Evolutionary conservation across 2,797 vertebrate species (phyloP), one percentile per base, ranked within the genome.

Genomic region (Typhlichthys eigenmanni): DNA sequence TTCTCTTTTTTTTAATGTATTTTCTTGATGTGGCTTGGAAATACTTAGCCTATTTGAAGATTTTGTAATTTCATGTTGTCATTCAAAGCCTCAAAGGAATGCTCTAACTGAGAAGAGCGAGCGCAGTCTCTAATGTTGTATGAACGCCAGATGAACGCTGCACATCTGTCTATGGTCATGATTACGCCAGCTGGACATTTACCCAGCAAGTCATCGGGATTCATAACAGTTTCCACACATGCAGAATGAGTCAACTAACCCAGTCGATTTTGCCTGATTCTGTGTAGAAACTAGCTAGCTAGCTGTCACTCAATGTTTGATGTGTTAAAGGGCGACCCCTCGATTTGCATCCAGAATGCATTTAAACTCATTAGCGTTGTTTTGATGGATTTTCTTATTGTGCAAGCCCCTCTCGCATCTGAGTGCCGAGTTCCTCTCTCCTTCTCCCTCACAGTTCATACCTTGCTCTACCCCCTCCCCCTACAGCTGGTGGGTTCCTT

Each of bases 81-180:
- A 11, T 32, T 38, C 13, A 38, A 38, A 55, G 29, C 19, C 24
- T 14, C 13, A 8, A n/a, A 2, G 14, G 54, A 14, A 38, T 4
- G 2, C 3, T 61, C 45, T 53, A 16, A 19, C 9, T 47, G 47
- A 17, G 55, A 64, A 17, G 24, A 58, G 9, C 17, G 11, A 0
- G 1, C 16, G 47, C 7, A 38, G 46, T 43, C 4, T 51, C 14
- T 9, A 34, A 29, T 8, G 11, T 16, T 67, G n/a, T 62, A 32
- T 48, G 19, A 61, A 17, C 32, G 58, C 62, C 65, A 66, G 32
- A 52, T 52, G 34, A 47, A 54, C 29, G 43, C 29, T 47, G 43
- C 52, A 55, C 38, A 47, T 63, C 17, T 47, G 51, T 17, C 43
- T 62, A 34, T 51, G 32, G 50, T 52, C 16, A 53, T 43, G 50